Percentiles rank a stretch among this genome's conserved stretches.
Evolutionary conservation across 2,113 vertebrate genomes (phyloP).

Genomic region (Myiagra hebetior): DNA sequence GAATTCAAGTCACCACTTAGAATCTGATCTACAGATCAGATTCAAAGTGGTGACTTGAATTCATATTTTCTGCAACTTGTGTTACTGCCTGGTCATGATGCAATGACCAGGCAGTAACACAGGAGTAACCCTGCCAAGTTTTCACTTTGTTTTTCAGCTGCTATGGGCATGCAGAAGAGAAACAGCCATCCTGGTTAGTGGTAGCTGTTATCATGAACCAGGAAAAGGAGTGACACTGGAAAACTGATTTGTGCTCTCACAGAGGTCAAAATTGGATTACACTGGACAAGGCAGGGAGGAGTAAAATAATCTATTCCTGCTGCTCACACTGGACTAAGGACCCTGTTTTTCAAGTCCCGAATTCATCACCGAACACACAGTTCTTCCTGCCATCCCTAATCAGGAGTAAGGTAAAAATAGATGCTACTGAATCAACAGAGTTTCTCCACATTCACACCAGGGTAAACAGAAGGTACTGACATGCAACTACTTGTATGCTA

Average conservation of each 20-base stretch:
- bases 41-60: too few species aligned
- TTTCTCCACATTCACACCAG: background rate
- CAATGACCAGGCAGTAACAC: background rate
- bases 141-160: background rate
- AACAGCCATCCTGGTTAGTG: background rate
- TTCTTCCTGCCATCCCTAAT: background rate
- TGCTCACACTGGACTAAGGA: background rate
- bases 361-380: background rate
- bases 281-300: background rate
- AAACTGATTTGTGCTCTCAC: background rate
- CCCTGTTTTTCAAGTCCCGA: background rate
- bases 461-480: background rate
- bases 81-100: background rate
- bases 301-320: background rate
- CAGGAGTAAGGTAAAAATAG: background rate
- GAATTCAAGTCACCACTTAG: background rate
- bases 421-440: background rate
- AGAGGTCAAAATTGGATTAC: background rate
- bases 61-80: background rate
- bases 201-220: background rate
- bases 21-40: background rate
- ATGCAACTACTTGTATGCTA: background rate
- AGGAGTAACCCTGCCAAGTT: accelerated
- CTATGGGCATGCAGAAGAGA: background rate
- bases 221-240: background rate